Percentiles rank a stretch among this genome's conserved stretches.
These are phyloP conservation scores for Psilopsiagon aurifrons DNA, from an alignment of 2,113 vertebrate genomes.

Conservation along the genomic window DNA sequence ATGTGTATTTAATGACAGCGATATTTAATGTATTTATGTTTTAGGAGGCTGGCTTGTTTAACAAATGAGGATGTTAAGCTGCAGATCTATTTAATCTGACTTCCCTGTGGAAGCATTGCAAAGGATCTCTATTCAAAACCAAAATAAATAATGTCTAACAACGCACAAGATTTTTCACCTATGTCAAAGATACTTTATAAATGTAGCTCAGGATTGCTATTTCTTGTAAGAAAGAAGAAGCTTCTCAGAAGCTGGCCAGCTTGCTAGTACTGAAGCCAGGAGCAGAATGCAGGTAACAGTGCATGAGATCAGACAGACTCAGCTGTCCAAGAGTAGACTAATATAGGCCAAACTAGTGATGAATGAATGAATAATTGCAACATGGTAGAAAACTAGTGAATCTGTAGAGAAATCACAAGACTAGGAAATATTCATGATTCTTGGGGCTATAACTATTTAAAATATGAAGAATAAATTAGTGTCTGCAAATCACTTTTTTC, in stretches of 20 bases:
- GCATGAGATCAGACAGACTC: not conserved
- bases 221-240: not conserved
- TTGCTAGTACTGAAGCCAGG: not conserved
- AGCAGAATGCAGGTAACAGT: not conserved
- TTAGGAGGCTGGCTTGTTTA: not conserved
- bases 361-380: not conserved
- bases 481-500: not conserved
- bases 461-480: not conserved
- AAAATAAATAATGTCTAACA: not conserved
- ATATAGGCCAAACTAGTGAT: not conserved
- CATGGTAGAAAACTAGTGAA: not conserved
- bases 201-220: not conserved
- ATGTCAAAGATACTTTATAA: not conserved
- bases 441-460: not conserved
- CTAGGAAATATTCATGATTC: not conserved
- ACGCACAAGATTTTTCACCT: not conserved
- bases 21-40: conserved; percentile 6
- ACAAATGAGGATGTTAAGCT: not conserved
- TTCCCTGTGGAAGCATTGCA: not conserved
- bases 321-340: not conserved
- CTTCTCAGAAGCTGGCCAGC: not conserved
- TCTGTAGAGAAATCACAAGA: not conserved
- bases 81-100: not conserved
- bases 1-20: not conserved
- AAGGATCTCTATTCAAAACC: not conserved